Conservation (phyloP, 2,797 vertebrate species). For the Halcyon smyrnensis region DNA sequence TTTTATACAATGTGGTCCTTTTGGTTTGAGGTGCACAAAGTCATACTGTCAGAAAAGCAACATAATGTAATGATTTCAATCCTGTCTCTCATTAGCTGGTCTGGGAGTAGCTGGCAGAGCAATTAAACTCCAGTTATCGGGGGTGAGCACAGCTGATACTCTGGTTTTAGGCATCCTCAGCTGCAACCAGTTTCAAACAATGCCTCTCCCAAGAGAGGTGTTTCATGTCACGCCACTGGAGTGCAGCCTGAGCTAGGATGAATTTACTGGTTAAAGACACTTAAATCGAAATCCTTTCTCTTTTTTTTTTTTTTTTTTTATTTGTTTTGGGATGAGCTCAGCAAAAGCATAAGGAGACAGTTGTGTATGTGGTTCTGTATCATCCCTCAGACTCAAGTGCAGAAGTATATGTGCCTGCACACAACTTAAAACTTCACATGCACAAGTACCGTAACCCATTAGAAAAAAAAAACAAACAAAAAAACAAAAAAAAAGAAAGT, state of each 20-base stretch:
- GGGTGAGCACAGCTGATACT: slow-evolving; percentile 19
- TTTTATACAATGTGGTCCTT: neutral
- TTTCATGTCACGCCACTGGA: neutral
- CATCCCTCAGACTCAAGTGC: neutral
- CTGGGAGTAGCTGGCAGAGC: slow-evolving; percentile 71
- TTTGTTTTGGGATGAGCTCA: neutral
- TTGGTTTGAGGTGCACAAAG: neutral
- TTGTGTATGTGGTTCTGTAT: neutral
- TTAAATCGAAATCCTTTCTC: neutral
- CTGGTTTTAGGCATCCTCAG: slow-evolving; percentile 26
- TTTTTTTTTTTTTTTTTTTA: neutral
- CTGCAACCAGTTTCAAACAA: slow-evolving; percentile 30
- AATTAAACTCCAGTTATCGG: slow-evolving; percentile 48
- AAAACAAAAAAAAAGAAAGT: neutral
- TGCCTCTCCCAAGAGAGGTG: slow-evolving; percentile 18
- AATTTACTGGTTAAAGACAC: slow-evolving; percentile 40
- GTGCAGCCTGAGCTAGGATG: neutral
- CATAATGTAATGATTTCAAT: neutral
- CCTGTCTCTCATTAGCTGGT: neutral
- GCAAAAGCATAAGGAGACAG: neutral
- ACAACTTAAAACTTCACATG: neutral
- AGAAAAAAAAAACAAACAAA: neutral
- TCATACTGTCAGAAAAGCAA: neutral
- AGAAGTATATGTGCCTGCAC: fast-evolving
- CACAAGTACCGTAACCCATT: neutral